phyloP scores from a whole-genome alignment of 2,797 vertebrate genomes.

The Clarias platycephalus region DNA sequence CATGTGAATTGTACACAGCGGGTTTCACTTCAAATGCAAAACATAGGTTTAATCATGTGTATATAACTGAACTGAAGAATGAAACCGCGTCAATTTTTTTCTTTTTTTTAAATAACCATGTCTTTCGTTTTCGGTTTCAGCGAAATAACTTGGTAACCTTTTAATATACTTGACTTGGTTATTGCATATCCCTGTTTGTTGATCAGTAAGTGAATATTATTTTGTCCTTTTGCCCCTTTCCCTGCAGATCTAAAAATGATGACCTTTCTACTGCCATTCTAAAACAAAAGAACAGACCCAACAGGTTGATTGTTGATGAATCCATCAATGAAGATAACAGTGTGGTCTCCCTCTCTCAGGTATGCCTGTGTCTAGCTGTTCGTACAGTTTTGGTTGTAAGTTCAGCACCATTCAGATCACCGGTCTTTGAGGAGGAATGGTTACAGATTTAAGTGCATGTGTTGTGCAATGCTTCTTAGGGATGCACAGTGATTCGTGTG shows the following conservation, averaged over 20 bases:
- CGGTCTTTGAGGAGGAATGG: neutral
- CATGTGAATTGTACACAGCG: neutral
- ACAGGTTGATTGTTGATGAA: conserved; percentile 97
- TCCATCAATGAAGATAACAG: conserved; percentile 99
- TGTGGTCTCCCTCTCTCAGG: conserved; percentile 96
- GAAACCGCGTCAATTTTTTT: neutral
- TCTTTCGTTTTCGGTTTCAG: conserved; percentile 18
- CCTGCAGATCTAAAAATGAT: conserved; percentile 89
- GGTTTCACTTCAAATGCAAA: neutral
- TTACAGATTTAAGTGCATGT: neutral
- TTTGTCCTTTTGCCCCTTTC: neutral
- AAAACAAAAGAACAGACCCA: conserved; percentile 98
- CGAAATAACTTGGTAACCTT: neutral
- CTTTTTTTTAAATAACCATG: neutral
- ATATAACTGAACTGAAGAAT: neutral
- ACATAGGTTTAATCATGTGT: neutral
- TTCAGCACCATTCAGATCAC: neutral
- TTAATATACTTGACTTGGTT: neutral
- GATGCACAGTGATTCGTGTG: neutral
- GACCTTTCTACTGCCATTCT: conserved; percentile 97
- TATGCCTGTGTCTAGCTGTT: conserved; percentile 42
- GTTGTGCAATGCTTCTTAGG: neutral
- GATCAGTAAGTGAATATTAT: neutral
- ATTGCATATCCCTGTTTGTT: neutral
- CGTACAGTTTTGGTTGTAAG: neutral